A percentile compares a stretch with the other conserved stretches of the same genome.
Conservation (phyloP, 2,797 vertebrate species). For the Salarias fasciatus region DNA sequence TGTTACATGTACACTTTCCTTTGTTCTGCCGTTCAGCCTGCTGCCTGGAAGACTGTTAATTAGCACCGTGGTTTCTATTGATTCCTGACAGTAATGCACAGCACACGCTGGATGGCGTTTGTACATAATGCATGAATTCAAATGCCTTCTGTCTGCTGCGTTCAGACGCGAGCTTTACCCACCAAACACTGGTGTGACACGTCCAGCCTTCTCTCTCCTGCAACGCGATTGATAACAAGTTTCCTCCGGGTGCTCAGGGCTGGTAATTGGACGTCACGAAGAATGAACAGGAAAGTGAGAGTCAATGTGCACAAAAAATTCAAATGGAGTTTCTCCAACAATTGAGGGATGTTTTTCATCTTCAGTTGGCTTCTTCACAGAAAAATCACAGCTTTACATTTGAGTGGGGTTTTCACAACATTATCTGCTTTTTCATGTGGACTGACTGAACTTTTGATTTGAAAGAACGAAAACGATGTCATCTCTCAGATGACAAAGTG, state of each 20-base stretch:
- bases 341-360: constrained; percentile 14
- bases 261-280: constrained; percentile 22
- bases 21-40: constrained; percentile 29
- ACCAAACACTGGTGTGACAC: background rate
- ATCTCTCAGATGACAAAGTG: constrained; percentile 4
- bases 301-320: constrained; percentile 6
- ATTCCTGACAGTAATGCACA: constrained; percentile 18
- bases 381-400: background rate
- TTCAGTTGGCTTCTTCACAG: constrained; percentile 29
- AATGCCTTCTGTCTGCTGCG: constrained; percentile 1
- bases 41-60: constrained; percentile 27
- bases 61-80: constrained; percentile 21
- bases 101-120: background rate
- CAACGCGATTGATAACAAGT: constrained; percentile 15
- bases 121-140: constrained; percentile 12
- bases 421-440: background rate
- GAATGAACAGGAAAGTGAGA: background rate
- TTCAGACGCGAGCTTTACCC: background rate
- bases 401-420: constrained; percentile 4
- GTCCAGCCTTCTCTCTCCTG: background rate
- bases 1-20: constrained; percentile 1
- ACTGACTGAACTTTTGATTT: constrained; percentile 4
- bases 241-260: constrained; percentile 2
- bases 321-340: constrained; percentile 12
- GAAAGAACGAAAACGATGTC: constrained; percentile 1